phyloP scores from a whole-genome alignment of 2,888 invertebrate species.

The Glomeris marginata region DNA sequence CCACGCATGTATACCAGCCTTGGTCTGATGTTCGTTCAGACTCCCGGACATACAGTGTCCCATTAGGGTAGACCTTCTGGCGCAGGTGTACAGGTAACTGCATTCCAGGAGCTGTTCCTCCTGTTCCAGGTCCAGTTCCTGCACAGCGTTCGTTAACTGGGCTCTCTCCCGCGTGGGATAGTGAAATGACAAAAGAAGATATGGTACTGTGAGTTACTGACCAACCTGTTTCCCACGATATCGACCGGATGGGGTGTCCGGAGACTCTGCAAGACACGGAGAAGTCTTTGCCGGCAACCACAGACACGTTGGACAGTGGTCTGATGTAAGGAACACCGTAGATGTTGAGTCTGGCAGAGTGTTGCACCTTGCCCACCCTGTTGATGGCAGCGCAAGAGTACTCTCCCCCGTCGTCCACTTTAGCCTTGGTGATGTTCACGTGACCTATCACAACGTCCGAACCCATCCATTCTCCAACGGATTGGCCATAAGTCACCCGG shows the following conservation, averaged over 20 bases:
- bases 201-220: slow-evolving; percentile 11
- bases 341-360: slow-evolving; percentile 21
- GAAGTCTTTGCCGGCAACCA: slow-evolving; percentile 77
- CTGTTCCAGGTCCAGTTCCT: no score
- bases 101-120: slow-evolving; percentile 7
- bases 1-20: slow-evolving; percentile 13
- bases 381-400: slow-evolving; percentile 20
- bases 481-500: slow-evolving; percentile 20
- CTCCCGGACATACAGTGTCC: slow-evolving; percentile 12
- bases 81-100: slow-evolving; percentile 12
- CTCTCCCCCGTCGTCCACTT: slow-evolving; percentile 22
- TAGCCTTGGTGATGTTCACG: slow-evolving; percentile 21
- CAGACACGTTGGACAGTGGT: slow-evolving; percentile 82
- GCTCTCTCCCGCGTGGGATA: not conserved
- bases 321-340: slow-evolving; percentile 60
- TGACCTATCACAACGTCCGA: slow-evolving; percentile 28
- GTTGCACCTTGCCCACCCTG: slow-evolving; percentile 18
- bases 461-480: slow-evolving; percentile 18
- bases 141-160: not conserved
- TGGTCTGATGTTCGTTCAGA: slow-evolving; percentile 14
- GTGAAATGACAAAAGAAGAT: slow-evolving; percentile 4
- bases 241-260: slow-evolving; percentile 82
- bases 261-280: slow-evolving; percentile 84
- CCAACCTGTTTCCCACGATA: slow-evolving; percentile 83
- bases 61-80: slow-evolving; percentile 13